Evolutionary conservation across 2,888 invertebrate genomes (phyloP), one percentile per base, ranked within the genome.

Genomic region (Macrosoma leucophasiata): DNA sequence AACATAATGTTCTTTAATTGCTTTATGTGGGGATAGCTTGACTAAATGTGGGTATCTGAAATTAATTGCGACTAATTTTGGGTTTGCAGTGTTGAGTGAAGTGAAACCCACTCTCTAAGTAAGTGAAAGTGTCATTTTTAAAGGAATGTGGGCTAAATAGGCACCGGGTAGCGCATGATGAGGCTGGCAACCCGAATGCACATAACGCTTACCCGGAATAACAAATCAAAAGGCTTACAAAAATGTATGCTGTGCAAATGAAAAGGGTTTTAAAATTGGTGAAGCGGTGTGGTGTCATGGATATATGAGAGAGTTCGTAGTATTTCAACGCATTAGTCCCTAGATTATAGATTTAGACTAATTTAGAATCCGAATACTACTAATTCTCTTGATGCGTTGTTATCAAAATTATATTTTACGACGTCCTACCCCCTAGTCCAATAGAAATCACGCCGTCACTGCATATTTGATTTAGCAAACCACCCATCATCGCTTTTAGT

Each of bases 61-160:
- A 59, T 63, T 77, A 81, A 78, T 76, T 58, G 68, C 63, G 55
- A 76, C 71, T 76, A 77, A 78, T 82, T 82, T 82, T 82, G 78
- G 79, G 75, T 81, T 81, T 73, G 62, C 84, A 84, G 84, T 73
- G 78, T 75, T 81, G 79, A 84, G 73, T 74, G 76, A 77, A 73
- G 75, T 77, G 76, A 77, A 66, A 67, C 55, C 64, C 73, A 70
- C 69, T 73, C 62, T 56, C 46, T 64, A 74, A 64, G 84, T 84
- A 84, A 84, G 84, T 82, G 65, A 70, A 70, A 58, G 74, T 68
- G 67, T 57, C 62, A 65, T 66, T 71, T 52, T 57, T 65, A 66
- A 61, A 68, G 69, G 77, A 82, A 82, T 81, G 82, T 58, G 75
- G 77, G 68, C 68, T 71, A 66, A 58, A 61, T 71, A 74, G 69